These are phyloP conservation scores for Cyclina sinensis DNA, from an alignment of 1,140 invertebrate species.

Conservation along the genomic window DNA sequence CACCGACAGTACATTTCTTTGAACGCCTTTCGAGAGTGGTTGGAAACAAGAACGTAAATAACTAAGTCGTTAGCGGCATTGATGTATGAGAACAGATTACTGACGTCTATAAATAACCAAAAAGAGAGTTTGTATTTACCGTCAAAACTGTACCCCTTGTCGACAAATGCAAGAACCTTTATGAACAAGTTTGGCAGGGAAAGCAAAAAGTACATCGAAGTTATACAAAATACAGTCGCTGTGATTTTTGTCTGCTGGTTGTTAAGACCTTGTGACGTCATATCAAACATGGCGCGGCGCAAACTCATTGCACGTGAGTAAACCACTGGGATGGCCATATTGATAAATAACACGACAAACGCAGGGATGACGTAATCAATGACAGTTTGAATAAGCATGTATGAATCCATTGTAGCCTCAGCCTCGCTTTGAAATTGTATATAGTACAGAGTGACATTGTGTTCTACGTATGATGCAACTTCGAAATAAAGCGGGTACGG, in stretches of 20 bases:
- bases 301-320: not conserved
- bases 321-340: conserved; percentile 31
- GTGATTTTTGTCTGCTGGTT: conserved; percentile 53
- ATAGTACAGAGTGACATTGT: conserved; percentile 31
- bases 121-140: conserved; percentile 44
- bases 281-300: not conserved
- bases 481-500: conserved; percentile 33
- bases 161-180: conserved; percentile 45
- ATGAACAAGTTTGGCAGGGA: conserved; percentile 55
- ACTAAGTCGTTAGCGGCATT: conserved; percentile 57
- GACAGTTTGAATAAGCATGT: conserved; percentile 9
- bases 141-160: conserved; percentile 60
- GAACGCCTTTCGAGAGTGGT: conserved; percentile 26
- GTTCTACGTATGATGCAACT: not conserved
- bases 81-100: conserved; percentile 54
- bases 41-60: conserved; percentile 42
- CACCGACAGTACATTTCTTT: conserved; percentile 15
- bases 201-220: conserved; percentile 37
- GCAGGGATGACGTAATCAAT: conserved; percentile 51
- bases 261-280: not conserved
- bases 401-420: conserved; percentile 10
- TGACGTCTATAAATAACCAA: conserved; percentile 55
- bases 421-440: not conserved
- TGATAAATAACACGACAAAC: not conserved
- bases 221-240: conserved; percentile 45